Base-by-base conservation (phyloP, 1,140 invertebrate species). In the Chelonus insularis region DNA sequence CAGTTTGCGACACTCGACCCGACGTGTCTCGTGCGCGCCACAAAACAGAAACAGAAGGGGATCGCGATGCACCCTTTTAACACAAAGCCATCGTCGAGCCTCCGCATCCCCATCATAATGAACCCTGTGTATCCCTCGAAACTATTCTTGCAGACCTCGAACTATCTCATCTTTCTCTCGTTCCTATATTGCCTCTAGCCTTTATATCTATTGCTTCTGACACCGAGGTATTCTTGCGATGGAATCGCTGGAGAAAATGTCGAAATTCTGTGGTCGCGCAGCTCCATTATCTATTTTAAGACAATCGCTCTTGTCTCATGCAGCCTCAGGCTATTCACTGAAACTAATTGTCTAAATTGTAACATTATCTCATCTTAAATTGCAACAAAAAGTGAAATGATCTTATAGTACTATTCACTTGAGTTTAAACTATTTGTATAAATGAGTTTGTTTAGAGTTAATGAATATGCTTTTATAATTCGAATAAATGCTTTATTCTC, bases 61-160 rank as follows among this genome's bases (percentile, higher is more conserved):
- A 43, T 55, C 12, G 21, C 39, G 23, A 56, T 41, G 37, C 39
- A 56, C 54, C 54, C 54, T 56, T 56, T 56, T 43, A 56, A 45
- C 58, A 60, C 58, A 60, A 60, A 60, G 54, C 48, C 58, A 32
- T 50, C 18, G 43, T 12, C 39, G 23, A 36, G 41, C 7, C 25
- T 48, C 45, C 29, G 29, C 29, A 25, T 11, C 43, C 37, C 52
- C 20, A 62, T 56, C 51, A 25, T 62, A 62, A 62, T 57, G 54
- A 57, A 57, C 52, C 43, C 45, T 41, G 45, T 34, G 43, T 48
- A 58, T 64, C 64, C 55, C 39, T 48, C 14, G 32, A 34, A 60
- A 68, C 66, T 68, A 69, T 69, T 66, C 60, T 63, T 58, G 29
- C 59, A 55, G 58, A 67, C 64, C 57, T 60, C 60, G 54, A 71